Evolutionary conservation across 53 echinoderm and acorn worm species (phyloP).

Genomic region (Zoroaster sp.): DNA sequence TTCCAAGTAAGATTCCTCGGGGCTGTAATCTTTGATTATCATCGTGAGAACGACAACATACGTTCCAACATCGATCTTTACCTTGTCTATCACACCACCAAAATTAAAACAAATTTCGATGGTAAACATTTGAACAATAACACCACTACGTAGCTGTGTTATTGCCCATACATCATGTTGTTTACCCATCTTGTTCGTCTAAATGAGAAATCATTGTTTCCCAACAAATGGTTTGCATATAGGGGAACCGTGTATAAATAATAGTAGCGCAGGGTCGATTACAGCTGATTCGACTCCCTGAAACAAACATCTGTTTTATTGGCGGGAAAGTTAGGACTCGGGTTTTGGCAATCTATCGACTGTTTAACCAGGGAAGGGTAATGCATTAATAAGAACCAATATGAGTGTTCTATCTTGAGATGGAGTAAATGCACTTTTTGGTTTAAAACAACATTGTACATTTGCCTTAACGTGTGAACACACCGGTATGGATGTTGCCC

Average conservation of each 20-base stretch:
- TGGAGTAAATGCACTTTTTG: slow-evolving; percentile 28
- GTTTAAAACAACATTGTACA: not conserved
- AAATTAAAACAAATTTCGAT: slow-evolving; percentile 56
- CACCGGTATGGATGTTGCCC: too few relatives aligned
- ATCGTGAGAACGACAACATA: slow-evolving; percentile 37
- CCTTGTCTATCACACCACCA: slow-evolving; percentile 22
- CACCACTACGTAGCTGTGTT: slow-evolving; percentile 37
- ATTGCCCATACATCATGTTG: slow-evolving; percentile 46
- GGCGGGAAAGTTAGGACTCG: slow-evolving; percentile 3
- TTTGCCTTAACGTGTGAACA: not conserved
- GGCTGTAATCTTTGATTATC: slow-evolving; percentile 47
- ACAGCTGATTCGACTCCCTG: slow-evolving; percentile 15
- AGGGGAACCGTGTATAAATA: not conserved
- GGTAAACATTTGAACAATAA: slow-evolving; percentile 40
- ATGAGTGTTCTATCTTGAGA: not conserved
- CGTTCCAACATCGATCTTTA: slow-evolving; percentile 37
- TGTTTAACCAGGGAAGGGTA: not conserved
- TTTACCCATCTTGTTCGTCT: slow-evolving; percentile 56
- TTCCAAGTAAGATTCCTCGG: not conserved
- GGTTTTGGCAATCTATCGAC: not conserved
- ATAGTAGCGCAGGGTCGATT: slow-evolving; percentile 32
- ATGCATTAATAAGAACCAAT: slow-evolving; percentile 48
- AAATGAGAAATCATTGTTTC: slow-evolving; percentile 53
- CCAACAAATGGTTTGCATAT: slow-evolving; percentile 25
- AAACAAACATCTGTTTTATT: slow-evolving; percentile 29